These are phyloP conservation scores for Cisticola juncidis DNA, from an alignment of 2,113 vertebrate species.

Conservation along the genomic window DNA sequence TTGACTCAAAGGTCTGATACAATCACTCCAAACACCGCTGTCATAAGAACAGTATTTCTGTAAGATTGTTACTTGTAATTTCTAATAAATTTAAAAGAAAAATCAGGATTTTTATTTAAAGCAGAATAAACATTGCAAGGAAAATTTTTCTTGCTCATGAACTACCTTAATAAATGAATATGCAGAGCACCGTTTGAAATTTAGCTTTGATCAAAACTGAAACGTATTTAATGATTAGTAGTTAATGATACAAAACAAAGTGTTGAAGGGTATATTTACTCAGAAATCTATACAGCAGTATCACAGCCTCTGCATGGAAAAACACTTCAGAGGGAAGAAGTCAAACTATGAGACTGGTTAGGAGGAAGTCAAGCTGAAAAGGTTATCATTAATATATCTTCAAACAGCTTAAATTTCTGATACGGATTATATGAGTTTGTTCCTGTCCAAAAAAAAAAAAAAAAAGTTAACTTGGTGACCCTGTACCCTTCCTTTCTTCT, in stretches of 20 bases:
- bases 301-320: not conserved
- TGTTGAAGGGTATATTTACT: not conserved
- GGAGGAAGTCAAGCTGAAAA: not conserved
- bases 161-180: not conserved
- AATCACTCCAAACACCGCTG: not conserved
- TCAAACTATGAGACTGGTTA: not conserved
- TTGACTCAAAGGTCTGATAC: not conserved
- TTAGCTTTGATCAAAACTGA: not conserved
- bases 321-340: not conserved
- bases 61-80: not conserved
- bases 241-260: not conserved
- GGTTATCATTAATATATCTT: not conserved
- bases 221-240: not conserved
- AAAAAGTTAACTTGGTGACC: not conserved
- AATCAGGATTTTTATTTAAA: not conserved
- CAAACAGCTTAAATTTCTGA: not conserved
- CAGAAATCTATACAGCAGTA: not conserved
- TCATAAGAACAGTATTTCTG: not conserved
- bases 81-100: not conserved
- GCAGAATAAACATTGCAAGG: not conserved
- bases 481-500: not conserved
- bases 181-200: not conserved
- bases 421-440: not conserved
- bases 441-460: not conserved
- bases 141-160: not conserved